Conservation (phyloP, 1,140 invertebrate species). For the Gryllus bimaculatus region DNA sequence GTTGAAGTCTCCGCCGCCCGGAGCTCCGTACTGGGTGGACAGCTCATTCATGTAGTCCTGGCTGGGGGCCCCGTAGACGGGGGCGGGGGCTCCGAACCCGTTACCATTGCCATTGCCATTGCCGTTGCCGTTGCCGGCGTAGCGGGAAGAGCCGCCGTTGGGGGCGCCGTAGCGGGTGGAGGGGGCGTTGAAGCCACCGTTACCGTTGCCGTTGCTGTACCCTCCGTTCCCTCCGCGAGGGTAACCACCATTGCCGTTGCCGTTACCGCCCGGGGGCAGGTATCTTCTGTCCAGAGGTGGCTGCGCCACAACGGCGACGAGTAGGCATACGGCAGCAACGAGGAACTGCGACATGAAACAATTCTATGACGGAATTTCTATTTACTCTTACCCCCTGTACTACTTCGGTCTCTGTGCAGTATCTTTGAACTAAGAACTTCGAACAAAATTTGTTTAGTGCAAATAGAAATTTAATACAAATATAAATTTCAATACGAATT, state of each 20-base stretch:
- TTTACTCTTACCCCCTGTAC: no score
- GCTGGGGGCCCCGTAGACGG: constrained; percentile 11
- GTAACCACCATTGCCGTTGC: neutral
- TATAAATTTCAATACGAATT: no score
- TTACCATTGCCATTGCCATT: no score
- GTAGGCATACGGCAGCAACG: neutral
- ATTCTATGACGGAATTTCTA: no score
- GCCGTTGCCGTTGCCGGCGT: neutral
- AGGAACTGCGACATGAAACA: no score
- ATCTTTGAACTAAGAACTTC: no score
- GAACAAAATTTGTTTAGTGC: no score
- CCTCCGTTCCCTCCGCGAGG: neutral
- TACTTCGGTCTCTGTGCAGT: no score
- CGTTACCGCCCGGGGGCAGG: constrained; percentile 15
- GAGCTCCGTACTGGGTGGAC: neutral
- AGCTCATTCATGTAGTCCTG: neutral
- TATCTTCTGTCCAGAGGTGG: constrained; percentile 13
- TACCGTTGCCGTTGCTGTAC: constrained; percentile 4
- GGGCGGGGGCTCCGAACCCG: neutral
- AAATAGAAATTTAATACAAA: no score
- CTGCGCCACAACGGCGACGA: constrained; percentile 7
- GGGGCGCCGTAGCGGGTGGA: neutral
- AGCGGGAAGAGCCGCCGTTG: neutral
- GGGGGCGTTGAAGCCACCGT: neutral
- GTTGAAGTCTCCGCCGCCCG: constrained; percentile 13